A percentile compares a stretch with the other conserved stretches of the same genome.
These are phyloP conservation scores for Thyatira batis DNA, from an alignment of 2,888 invertebrate species.

Conservation along the genomic window DNA sequence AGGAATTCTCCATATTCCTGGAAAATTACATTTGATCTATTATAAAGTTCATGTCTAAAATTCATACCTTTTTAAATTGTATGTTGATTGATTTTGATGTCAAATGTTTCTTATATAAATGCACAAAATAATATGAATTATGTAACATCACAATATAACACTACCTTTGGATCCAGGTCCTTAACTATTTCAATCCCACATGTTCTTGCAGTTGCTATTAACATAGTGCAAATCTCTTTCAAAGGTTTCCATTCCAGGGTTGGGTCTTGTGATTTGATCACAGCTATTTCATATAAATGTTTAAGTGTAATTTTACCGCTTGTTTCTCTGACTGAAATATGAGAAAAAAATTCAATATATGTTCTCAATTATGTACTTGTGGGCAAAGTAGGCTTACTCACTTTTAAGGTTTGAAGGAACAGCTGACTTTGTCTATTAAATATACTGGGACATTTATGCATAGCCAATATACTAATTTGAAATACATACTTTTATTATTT, in stretches of 20 bases:
- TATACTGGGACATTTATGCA: no score
- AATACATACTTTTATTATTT: no score
- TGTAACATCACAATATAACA: no score
- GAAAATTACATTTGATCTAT: conserved; percentile 26
- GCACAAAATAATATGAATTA: no score
- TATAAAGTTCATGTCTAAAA: conserved; percentile 2
- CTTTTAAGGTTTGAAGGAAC: no score
- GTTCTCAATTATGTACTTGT: no score
- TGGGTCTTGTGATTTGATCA: conserved; percentile 96
- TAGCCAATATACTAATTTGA: no score
- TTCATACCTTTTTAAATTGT: conserved; percentile 1
- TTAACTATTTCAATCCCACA: conserved; percentile 93
- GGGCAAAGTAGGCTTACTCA: neutral
- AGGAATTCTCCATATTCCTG: conserved; percentile 91
- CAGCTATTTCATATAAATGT: conserved; percentile 98
- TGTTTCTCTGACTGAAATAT: conserved; percentile 85
- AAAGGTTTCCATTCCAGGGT: conserved; percentile 83
- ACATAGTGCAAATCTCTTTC: conserved; percentile 89
- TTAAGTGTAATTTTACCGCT: conserved; percentile 96
- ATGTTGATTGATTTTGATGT: neutral
- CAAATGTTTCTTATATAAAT: no score
- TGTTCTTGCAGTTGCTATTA: conserved; percentile 89
- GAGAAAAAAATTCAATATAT: conserved; percentile 37
- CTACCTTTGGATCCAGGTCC: conserved; percentile 85
- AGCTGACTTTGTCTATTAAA: no score